phyloP scores from a whole-genome alignment of 2,888 invertebrate genomes.

The Linnaemya vulpina region DNA sequence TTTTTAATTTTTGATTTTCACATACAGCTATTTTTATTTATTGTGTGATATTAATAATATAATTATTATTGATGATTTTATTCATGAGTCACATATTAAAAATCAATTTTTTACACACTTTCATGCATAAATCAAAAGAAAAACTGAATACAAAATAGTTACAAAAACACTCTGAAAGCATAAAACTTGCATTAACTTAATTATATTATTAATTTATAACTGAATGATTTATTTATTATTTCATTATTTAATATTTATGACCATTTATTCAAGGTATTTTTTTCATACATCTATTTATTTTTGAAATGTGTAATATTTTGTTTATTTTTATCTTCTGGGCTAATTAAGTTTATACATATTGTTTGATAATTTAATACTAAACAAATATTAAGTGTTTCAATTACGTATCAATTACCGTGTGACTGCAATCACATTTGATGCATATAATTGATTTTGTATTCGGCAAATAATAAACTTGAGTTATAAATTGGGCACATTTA shows the following conservation, averaged over 20 bases:
- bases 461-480: background rate
- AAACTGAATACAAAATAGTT: background rate
- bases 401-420: conserved; percentile 45
- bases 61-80: conserved; percentile 59
- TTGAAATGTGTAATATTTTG: background rate
- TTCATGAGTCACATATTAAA: conserved; percentile 65
- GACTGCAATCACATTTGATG: background rate
- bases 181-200: conserved; percentile 42
- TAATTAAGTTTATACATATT: conserved; percentile 43
- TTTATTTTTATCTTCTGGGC: conserved; percentile 20
- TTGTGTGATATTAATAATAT: conserved; percentile 40
- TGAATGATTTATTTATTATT: conserved; percentile 61
- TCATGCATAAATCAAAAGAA: conserved; percentile 39
- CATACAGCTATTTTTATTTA: conserved; percentile 24
- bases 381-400: conserved; percentile 51
- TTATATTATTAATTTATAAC: conserved; percentile 57
- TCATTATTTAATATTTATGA: conserved; percentile 42
- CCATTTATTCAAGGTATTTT: background rate
- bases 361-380: conserved; percentile 41
- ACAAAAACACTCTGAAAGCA: background rate
- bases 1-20: conserved; percentile 5
- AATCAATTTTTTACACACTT: conserved; percentile 60
- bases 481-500: background rate
- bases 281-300: background rate
- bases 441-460: background rate